phyloP scores from a whole-genome alignment of 2,888 invertebrate genomes.

The Mesoligia furuncula region DNA sequence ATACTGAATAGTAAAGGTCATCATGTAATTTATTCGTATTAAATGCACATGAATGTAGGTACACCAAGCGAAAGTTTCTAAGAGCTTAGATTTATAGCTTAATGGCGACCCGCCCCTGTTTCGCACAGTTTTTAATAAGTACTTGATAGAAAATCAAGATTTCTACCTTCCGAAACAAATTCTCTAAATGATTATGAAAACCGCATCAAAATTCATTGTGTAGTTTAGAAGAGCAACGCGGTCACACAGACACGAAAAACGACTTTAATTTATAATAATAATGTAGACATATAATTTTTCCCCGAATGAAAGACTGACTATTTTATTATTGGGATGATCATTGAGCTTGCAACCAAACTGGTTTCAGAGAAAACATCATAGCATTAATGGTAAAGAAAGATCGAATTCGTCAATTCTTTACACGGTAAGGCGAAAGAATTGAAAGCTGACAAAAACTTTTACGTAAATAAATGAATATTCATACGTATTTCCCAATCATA shows the following conservation, averaged over 20 bases:
- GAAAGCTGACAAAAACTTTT: constrained; percentile 6
- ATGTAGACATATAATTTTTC: neutral
- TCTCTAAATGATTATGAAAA: neutral
- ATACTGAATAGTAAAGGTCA: neutral
- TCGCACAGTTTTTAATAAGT: neutral
- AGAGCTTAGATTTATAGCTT: neutral
- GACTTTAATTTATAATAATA: neutral
- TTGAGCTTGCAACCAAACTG: neutral
- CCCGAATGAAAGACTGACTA: neutral
- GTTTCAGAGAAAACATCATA: neutral
- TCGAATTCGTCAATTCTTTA: neutral
- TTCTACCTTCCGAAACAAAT: neutral
- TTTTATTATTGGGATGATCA: neutral
- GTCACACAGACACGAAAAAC: neutral
- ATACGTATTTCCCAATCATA: constrained; percentile 2
- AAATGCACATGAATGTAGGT: too few relatives aligned
- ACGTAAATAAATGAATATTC: neutral
- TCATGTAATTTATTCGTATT: neutral
- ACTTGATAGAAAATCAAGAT: neutral
- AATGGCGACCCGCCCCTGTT: neutral
- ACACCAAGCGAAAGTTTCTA: neutral
- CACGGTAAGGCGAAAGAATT: neutral
- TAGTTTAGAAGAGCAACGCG: neutral
- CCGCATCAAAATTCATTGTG: neutral
- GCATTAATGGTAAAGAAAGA: too few relatives aligned